Base-by-base conservation (phyloP, 2,113 vertebrate species). In the Dicentrarchus labrax region DNA sequence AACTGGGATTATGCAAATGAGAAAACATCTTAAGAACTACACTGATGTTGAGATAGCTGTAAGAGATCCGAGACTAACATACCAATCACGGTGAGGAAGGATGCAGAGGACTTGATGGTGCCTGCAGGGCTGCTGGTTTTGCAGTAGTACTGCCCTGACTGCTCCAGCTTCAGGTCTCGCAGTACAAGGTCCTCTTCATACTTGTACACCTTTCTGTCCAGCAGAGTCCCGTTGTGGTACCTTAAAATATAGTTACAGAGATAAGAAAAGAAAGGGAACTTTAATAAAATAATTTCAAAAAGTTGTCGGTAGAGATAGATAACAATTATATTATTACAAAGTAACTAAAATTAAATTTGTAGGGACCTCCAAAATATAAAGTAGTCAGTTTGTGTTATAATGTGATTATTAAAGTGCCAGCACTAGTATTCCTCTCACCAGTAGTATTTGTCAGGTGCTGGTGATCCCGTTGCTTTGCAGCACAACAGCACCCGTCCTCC, bases 181-280 rank as follows among this genome's bases (percentile, higher is more conserved):
- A 99, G 89, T 7, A 89, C 92, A 62, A 99, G 91, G 59, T 94
- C 96, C 19, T 96, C 93, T 54, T 96, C 85, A 0, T 96, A 96
- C n/a, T 96, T 94, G 53, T 93, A 90, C 5, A 77, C 47, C 6
- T 89, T 94, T 78, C 94, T 93, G 91, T 97, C 95, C 90, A 99
- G 90, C 76, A 98, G 93, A 0, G 96, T 98, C 83, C 97, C 97
- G 1, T 99, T 99, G 94, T 99, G 97, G 90, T 98, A 99, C 98
- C 98, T 99, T 41, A 4, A 59, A 61, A 19, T 62, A 45, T 66
- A 30, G 19, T 50, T n/a, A 39, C 0, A 51, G 12, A 83, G 60
- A 45, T 22, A 51, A 57, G 5, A 60, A 24, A 50, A 30, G 1
- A 2, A 30, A 30, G 30, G 30, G 30, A 30, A 30, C 30, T 30